Percentiles rank a stretch among this genome's conserved stretches.
Conservation (phyloP, 2,113 vertebrate genomes). For the Haplotaxodon microlepis region DNA sequence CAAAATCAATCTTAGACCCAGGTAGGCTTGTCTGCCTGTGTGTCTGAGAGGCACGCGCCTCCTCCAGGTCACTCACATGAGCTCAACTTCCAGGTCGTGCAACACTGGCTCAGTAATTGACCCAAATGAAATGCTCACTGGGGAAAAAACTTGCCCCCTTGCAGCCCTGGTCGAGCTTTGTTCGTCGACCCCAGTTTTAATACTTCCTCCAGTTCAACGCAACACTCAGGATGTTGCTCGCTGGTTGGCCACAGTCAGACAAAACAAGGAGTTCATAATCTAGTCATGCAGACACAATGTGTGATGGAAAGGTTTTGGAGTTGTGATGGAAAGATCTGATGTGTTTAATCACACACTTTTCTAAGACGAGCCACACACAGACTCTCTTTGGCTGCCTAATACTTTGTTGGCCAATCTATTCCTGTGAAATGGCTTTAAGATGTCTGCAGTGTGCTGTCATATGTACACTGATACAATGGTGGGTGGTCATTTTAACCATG, state of each 20-base stretch:
- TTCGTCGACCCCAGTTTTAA: conserved; percentile 46
- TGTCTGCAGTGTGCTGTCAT: neutral
- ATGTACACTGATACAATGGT: neutral
- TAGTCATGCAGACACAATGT: conserved; percentile 42
- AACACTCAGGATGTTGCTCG: conserved; percentile 27
- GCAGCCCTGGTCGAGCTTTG: conserved; percentile 13
- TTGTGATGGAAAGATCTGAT: conserved; percentile 27
- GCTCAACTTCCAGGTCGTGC: conserved; percentile 44
- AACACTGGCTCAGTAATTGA: conserved; percentile 40
- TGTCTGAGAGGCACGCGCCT: conserved; percentile 35
- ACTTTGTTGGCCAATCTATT: conserved; percentile 13
- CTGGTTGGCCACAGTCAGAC: conserved; percentile 15
- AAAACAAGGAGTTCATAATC: conserved; percentile 43
- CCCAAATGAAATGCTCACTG: conserved; percentile 45
- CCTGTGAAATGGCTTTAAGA: conserved; percentile 14
- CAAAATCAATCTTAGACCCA: neutral
- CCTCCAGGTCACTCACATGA: conserved; percentile 50
- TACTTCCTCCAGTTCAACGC: conserved; percentile 41
- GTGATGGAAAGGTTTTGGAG: conserved; percentile 21
- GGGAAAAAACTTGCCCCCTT: conserved; percentile 10
- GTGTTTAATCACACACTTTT: conserved; percentile 5
- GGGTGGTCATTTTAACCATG: neutral
- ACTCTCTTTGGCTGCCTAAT: neutral
- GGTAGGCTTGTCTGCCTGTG: conserved; percentile 11
- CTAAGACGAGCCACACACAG: neutral